Evolutionary conservation across 2,113 vertebrate genomes (phyloP).

Genomic region (Struthidea cinerea): DNA sequence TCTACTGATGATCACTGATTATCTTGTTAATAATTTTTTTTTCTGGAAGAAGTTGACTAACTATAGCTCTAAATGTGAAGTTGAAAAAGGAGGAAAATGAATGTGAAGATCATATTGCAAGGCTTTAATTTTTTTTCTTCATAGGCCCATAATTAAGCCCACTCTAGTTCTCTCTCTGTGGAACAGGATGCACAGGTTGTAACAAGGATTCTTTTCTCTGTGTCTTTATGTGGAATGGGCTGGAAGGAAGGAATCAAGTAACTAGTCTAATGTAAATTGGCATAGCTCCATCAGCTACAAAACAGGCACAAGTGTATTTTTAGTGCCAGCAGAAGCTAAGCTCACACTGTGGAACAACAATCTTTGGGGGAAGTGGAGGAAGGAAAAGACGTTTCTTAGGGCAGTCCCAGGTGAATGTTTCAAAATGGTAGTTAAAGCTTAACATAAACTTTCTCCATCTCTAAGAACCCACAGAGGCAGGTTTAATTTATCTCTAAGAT

Average conservation of each 20-base stretch:
- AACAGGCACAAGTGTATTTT: constrained; percentile 45
- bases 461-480: neutral
- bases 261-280: constrained; percentile 55
- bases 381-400: neutral
- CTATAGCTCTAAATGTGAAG: neutral
- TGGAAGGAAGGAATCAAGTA: constrained; percentile 63
- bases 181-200: neutral
- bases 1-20: neutral
- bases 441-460: neutral
- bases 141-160: neutral
- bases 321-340: constrained; percentile 14
- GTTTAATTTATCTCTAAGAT: neutral
- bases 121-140: neutral
- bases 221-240: constrained; percentile 34
- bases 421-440: neutral
- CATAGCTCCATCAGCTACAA: neutral
- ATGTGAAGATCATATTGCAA: neutral
- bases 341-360: neutral
- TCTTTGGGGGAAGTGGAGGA: neutral
- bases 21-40: neutral
- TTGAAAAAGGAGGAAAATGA: neutral
- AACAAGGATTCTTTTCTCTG: constrained; percentile 41
- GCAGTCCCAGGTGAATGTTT: neutral
- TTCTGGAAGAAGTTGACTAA: neutral
- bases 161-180: neutral